A percentile compares a stretch with the other conserved stretches of the same genome.
phyloP scores from a whole-genome alignment of 2,888 invertebrate genomes.

The Neelides folsomi region DNA sequence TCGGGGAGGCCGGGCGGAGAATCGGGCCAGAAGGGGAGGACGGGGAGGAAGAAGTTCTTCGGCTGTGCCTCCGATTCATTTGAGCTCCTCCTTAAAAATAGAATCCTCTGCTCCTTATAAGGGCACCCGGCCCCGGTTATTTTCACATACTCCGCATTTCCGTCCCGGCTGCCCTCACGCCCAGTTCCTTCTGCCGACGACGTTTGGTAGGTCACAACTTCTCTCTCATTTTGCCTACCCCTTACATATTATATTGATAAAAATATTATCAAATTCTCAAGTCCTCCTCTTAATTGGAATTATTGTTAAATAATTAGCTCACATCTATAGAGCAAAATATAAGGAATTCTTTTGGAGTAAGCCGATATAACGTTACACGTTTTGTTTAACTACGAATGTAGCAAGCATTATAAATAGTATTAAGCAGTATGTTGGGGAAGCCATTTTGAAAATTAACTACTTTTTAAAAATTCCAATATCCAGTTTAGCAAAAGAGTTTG shows the following conservation, averaged over 20 bases:
- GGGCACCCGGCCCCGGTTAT: conserved; percentile 28
- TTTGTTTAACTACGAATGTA: neutral
- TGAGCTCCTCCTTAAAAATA: conserved; percentile 23
- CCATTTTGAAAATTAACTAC: neutral
- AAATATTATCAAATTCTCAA: too few relatives aligned
- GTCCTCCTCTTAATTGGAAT: too few relatives aligned
- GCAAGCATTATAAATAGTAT: neutral
- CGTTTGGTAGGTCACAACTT: conserved; percentile 27
- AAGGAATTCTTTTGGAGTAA: too few relatives aligned
- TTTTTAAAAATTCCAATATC: too few relatives aligned
- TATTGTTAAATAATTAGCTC: too few relatives aligned
- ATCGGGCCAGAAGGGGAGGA: too few relatives aligned
- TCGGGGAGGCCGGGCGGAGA: too few relatives aligned
- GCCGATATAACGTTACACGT: neutral
- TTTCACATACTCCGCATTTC: conserved; percentile 30
- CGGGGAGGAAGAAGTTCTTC: too few relatives aligned
- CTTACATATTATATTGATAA: too few relatives aligned
- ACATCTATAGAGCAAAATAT: too few relatives aligned
- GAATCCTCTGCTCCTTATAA: conserved; percentile 32
- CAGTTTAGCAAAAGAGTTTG: too few relatives aligned
- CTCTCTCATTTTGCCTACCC: neutral
- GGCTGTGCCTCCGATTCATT: too few relatives aligned
- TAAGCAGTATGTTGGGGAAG: neutral
- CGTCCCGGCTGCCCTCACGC: conserved; percentile 28
- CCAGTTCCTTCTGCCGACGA: conserved; percentile 33